phyloP scores from a whole-genome alignment of 2,888 invertebrate species.

The Aleiodes leptofemur region DNA sequence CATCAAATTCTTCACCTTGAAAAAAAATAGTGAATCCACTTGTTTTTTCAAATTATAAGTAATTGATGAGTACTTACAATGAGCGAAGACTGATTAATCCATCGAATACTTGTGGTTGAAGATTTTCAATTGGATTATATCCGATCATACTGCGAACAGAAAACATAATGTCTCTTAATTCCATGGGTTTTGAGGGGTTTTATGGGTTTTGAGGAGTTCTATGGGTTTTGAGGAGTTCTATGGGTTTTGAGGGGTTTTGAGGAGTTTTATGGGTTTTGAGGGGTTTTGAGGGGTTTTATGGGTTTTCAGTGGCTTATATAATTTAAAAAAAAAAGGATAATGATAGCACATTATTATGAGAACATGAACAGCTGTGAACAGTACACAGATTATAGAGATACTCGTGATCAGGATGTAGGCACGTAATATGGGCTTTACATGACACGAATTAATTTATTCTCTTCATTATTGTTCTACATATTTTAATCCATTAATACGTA shows the following conservation, averaged over 20 bases:
- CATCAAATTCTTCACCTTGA: no score
- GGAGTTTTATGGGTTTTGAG: no score
- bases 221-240: slow-evolving; percentile 35
- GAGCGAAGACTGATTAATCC: slow-evolving; percentile 67
- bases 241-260: slow-evolving; percentile 34
- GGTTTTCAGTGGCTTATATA: no score
- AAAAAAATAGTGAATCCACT: neutral
- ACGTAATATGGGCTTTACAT: slow-evolving; percentile 56
- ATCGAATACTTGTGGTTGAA: slow-evolving; percentile 64
- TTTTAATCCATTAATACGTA: slow-evolving; percentile 70
- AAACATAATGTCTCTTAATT: slow-evolving; percentile 16
- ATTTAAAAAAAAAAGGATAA: slow-evolving; percentile 19
- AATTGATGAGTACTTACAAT: slow-evolving; percentile 65
- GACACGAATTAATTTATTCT: slow-evolving; percentile 40
- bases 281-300: slow-evolving; percentile 18
- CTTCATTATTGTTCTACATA: slow-evolving; percentile 38
- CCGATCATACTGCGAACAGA: slow-evolving; percentile 65
- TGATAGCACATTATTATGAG: slow-evolving; percentile 42
- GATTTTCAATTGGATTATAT: slow-evolving; percentile 67
- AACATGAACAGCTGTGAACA: slow-evolving; percentile 49
- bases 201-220: neutral
- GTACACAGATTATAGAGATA: slow-evolving; percentile 51
- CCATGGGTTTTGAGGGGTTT: slow-evolving; percentile 31
- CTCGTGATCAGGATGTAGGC: slow-evolving; percentile 55
- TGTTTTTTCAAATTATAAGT: slow-evolving; percentile 30